Evolutionary conservation across 2,888 invertebrate genomes (phyloP).

Genomic region (Alloplasta piceator): DNA sequence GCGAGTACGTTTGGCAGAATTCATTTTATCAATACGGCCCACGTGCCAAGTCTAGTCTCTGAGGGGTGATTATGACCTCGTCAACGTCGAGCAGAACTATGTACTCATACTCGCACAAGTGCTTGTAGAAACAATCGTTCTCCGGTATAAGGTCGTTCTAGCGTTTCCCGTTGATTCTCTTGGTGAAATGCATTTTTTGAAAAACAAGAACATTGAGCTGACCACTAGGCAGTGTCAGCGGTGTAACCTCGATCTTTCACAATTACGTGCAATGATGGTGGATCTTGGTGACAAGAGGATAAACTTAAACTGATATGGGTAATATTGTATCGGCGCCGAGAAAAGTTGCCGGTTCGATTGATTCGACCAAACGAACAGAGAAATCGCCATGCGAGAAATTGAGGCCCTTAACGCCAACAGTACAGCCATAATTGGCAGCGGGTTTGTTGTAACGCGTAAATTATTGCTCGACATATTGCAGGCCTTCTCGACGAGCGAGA

Average conservation of each 20-base stretch:
- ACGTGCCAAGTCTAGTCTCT: constrained; percentile 91
- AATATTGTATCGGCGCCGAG: constrained; percentile 96
- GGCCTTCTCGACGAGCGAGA: constrained; percentile 92
- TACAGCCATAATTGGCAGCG: constrained; percentile 90
- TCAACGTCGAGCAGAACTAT: constrained; percentile 96
- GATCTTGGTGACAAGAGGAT: constrained; percentile 95
- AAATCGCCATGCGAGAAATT: constrained; percentile 96
- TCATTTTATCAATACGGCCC: constrained; percentile 90
- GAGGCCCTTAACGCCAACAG: constrained; percentile 96
- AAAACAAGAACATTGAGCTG: constrained; percentile 95
- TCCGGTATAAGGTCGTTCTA: constrained; percentile 97
- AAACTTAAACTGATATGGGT: constrained; percentile 90
- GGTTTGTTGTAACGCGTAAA: constrained; percentile 92
- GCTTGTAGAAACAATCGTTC: constrained; percentile 97
- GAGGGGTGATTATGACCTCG: constrained; percentile 96
- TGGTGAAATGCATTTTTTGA: constrained; percentile 94
- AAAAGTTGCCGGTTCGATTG: constrained; percentile 94
- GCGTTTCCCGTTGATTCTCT: constrained; percentile 96
- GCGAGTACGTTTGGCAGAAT: constrained; percentile 88
- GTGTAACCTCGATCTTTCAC: constrained; percentile 90
- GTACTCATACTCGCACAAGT: constrained; percentile 95
- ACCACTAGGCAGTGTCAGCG: constrained; percentile 93
- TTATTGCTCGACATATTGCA: constrained; percentile 95
- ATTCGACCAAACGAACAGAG: constrained; percentile 95
- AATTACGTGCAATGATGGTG: constrained; percentile 87